These are phyloP conservation scores for Ianthella basta DNA, from an alignment of 37 sponge, comb jelly and placozoan species.

Conservation along the genomic window DNA sequence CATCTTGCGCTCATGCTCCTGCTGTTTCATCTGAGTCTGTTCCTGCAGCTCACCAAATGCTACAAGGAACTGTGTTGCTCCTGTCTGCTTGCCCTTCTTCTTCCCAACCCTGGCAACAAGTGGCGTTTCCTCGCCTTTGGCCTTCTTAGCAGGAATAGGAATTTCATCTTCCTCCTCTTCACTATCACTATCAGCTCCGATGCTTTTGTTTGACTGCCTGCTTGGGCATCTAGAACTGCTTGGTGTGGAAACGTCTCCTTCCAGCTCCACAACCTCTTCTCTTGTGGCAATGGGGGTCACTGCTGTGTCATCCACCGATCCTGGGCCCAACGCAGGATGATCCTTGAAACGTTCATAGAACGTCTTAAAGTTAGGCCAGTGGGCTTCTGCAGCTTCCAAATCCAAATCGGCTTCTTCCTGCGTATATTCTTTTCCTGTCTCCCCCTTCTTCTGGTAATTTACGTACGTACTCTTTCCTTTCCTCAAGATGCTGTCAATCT, in stretches of 20 bases:
- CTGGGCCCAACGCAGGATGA: slow-evolving; percentile 6
- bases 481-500: not conserved
- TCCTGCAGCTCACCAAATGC: not conserved
- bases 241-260: not conserved
- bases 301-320: not conserved
- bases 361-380: not conserved
- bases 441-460: slow-evolving; percentile 4
- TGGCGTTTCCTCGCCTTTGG: not conserved
- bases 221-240: not conserved
- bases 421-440: not conserved
- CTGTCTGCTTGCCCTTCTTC: not conserved
- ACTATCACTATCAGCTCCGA: not conserved
- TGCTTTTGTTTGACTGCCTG: not conserved
- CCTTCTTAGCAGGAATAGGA: not conserved
- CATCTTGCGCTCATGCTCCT: slow-evolving; percentile 14
- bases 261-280: not conserved
- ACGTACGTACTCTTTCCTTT: not conserved
- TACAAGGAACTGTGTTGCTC: not conserved
- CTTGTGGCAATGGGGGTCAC: not conserved
- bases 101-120: not conserved
- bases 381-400: not conserved
- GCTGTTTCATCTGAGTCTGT: not conserved
- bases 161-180: not conserved
- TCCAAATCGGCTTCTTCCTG: not conserved
- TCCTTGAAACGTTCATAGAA: slow-evolving; percentile 19